Percentiles rank a stretch among this genome's conserved stretches.
Evolutionary conservation across 2,113 vertebrate species (phyloP).

Genomic region (Sphaerodactylus townsendi): DNA sequence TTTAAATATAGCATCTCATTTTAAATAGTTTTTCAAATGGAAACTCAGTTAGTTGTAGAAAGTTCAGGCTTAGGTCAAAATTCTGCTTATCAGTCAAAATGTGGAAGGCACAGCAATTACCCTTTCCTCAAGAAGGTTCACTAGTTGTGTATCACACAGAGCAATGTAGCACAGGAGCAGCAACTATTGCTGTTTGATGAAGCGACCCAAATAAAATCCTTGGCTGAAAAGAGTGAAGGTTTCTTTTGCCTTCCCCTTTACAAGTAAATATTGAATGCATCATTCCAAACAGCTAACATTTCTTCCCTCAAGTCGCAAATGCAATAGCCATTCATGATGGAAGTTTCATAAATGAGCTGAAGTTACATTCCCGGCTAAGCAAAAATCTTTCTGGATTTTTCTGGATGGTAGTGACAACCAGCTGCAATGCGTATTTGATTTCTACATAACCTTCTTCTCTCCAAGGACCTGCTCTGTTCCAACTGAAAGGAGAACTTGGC

Average conservation of each 20-base stretch:
- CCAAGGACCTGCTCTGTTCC: neutral
- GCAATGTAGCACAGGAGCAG: neutral
- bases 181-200: neutral
- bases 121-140: neutral
- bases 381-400: neutral
- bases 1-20: neutral
- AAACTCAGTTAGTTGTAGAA: neutral
- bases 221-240: neutral
- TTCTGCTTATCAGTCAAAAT: neutral
- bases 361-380: neutral
- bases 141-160: conserved; percentile 7
- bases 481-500: neutral
- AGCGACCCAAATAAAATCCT: neutral
- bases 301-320: neutral
- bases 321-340: neutral
- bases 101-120: neutral
- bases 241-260: neutral
- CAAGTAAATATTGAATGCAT: neutral
- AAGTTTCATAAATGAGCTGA: neutral
- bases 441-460: neutral
- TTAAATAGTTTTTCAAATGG: neutral
- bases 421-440: neutral
- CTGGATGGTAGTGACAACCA: neutral
- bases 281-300: neutral
- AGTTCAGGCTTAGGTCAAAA: neutral